Evolutionary conservation across 2,113 vertebrate genomes (phyloP).

Genomic region (Cephalopholis sonnerati): DNA sequence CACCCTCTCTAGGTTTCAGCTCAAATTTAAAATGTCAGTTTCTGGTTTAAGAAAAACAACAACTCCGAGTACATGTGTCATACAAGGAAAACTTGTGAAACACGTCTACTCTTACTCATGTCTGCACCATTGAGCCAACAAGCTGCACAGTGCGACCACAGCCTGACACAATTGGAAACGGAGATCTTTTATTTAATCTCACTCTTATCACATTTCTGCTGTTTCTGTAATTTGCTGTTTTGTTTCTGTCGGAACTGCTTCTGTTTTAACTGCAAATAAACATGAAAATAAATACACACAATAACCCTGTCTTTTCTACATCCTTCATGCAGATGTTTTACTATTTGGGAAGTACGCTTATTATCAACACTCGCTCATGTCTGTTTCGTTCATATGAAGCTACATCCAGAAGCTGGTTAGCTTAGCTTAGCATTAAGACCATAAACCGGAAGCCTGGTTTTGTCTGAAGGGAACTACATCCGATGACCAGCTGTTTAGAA

Average conservation of each 20-base stretch:
- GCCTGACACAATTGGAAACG: neutral
- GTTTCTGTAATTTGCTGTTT: constrained; percentile 11
- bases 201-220: neutral
- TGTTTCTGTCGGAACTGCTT: constrained; percentile 30
- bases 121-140: neutral
- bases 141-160: too few relatives aligned
- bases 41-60: neutral
- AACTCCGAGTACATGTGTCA: neutral
- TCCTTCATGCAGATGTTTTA: too few relatives aligned
- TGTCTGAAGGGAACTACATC: too few relatives aligned
- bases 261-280: constrained; percentile 57
- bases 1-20: neutral
- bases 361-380: accelerated
- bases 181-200: neutral
- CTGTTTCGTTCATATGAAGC: neutral
- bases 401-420: too few relatives aligned
- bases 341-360: neutral
- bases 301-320: neutral
- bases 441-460: too few relatives aligned
- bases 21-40: neutral
- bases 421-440: too few relatives aligned
- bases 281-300: neutral
- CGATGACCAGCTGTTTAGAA: too few relatives aligned
- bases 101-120: too few relatives aligned
- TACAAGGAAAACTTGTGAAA: constrained; percentile 2